These are phyloP conservation scores for Varecia variegata DNA, from an alignment of 2,797 vertebrate genomes.

Conservation along the genomic window DNA sequence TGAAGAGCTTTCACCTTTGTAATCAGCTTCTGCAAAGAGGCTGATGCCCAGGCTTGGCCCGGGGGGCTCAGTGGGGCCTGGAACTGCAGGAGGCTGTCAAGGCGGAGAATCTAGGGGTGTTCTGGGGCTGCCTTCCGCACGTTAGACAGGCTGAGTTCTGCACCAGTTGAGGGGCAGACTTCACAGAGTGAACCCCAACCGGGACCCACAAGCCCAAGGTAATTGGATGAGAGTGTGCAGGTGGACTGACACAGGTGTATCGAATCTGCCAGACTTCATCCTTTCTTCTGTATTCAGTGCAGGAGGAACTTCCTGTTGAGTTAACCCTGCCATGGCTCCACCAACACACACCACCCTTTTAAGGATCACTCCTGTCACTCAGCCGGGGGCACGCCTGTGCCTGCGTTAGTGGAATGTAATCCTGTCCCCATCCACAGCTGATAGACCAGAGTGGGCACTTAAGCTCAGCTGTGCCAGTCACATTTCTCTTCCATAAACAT, in stretches of 20 bases:
- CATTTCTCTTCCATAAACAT: neutral
- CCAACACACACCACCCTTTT: neutral
- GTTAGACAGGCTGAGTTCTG: neutral
- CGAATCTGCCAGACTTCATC: neutral
- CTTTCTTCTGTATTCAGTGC: neutral
- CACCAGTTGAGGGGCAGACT: neutral
- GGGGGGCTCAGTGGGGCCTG: neutral
- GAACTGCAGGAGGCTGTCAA: neutral
- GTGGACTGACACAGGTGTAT: neutral
- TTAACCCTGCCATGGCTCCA: neutral
- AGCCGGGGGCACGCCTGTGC: neutral
- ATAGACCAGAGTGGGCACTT: neutral
- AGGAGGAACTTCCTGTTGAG: neutral
- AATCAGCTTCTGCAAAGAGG: conserved; percentile 34
- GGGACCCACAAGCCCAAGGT: neutral
- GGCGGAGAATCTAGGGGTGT: neutral
- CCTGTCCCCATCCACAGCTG: neutral
- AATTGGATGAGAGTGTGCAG: neutral
- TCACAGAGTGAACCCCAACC: neutral
- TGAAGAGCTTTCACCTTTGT: neutral
- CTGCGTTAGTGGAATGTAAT: neutral
- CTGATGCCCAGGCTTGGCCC: conserved; percentile 4
- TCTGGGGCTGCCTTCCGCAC: neutral
- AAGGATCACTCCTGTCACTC: neutral
- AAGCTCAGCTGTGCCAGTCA: neutral